Evolutionary conservation across 2,888 invertebrate genomes (phyloP), one percentile per base, ranked within the genome.

Genomic region (Candidula unifasciata): DNA sequence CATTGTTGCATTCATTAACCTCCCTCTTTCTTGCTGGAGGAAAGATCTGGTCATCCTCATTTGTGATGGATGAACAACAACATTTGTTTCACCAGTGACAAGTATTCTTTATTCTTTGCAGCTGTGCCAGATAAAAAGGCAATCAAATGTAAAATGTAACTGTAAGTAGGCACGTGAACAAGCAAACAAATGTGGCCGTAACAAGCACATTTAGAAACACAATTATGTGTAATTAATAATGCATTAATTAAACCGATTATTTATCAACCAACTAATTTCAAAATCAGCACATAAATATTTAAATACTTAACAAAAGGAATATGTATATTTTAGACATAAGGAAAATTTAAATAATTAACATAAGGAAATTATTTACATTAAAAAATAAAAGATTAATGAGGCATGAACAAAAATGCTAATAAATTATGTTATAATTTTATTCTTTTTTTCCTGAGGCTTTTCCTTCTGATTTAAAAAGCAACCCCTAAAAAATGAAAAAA

Each of bases 401-500:
- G 60, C 57, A 60, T 18, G 35, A 79, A 52, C 35, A 71, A n/a
- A n/a, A 64, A 44, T 57, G 80, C 71, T 37, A 33, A 73, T 74
- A 74, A 82, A 74, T 82, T 30, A 77, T 74, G 1, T 74, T 64
- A 73, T 81, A 81, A 81, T 69, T 71, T 71, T 33, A 80, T 69
- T 80, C 57, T 77, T 54, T 37, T 44, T 44, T 68, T 52, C 68
- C 68, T 52, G 54, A 68, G 52, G 44, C 2, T 83, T 68, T 37
- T 16, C 33, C 24, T 66, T 57, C 8, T 60, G 6, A 44, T 37
- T 52, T 71, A 30, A n/a, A 76, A n/a, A 71, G 54, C 54, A 68
- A 81, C 69, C n/a, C n/a, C n/a, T n/a, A n/a, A n/a, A n/a, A n/a
- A n/a, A n/a, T n/a, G n/a, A n/a, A 81, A 44, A 52, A 37, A 37